Evolutionary conservation across 1,140 invertebrate genomes (phyloP).

Genomic region (Andrena cerasifolii): DNA sequence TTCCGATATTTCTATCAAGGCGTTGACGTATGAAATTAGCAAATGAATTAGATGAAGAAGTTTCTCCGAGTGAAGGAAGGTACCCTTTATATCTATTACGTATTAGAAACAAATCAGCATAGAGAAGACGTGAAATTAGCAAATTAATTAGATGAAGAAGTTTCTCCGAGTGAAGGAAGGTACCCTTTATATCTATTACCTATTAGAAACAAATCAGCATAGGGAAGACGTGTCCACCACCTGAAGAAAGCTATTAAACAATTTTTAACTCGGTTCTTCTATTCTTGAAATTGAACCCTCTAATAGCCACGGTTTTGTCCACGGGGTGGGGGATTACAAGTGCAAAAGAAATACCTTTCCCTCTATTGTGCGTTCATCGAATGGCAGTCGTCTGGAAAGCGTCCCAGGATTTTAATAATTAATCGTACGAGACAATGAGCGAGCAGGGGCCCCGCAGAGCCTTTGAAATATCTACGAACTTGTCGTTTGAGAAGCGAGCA

Average conservation of each 20-base stretch:
- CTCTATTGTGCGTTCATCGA: conserved; percentile 4
- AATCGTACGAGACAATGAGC: conserved; percentile 54
- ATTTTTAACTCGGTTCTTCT: too few species aligned
- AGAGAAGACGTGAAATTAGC: too few species aligned
- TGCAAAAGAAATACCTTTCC: background rate
- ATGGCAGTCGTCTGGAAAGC: background rate
- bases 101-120: too few species aligned
- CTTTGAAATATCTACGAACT: conserved; percentile 47
- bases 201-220: too few species aligned
- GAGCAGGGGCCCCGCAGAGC: background rate
- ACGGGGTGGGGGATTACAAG: background rate
- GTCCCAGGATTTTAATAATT: conserved; percentile 36
- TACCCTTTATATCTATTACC: background rate
- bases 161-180: too few species aligned
- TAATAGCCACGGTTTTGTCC: too few species aligned
- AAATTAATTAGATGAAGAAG: background rate
- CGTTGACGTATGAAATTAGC: too few species aligned
- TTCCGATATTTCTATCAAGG: background rate
- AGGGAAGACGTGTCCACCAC: too few species aligned
- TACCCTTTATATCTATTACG: background rate
- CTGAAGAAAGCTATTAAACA: too few species aligned
- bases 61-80: too few species aligned
- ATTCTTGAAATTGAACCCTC: too few species aligned
- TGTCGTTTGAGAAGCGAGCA: conserved; percentile 66
- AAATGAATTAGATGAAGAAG: background rate